Conservation (phyloP, 30 jellyfish, hydroid and myxozoan genomes). For the Pseudorhiza aurosa region DNA sequence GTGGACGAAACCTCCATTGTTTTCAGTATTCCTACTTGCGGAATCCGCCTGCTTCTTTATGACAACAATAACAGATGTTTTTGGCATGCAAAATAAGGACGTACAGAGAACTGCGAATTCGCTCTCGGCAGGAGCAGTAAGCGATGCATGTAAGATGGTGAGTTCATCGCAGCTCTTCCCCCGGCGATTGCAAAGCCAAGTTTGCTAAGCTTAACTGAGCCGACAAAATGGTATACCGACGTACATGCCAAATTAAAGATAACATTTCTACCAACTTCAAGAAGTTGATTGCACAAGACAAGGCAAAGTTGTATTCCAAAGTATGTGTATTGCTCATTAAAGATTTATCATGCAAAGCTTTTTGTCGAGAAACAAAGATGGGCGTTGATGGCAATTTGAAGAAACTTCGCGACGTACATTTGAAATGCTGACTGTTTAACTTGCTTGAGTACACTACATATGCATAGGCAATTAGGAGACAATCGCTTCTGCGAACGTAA, state of each 20-base stretch:
- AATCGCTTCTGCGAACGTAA: no score
- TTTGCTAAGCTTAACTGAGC: no score
- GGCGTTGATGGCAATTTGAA: neutral
- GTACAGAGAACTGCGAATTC: neutral
- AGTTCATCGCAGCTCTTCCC: neutral
- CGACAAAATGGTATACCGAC: constrained; percentile 4
- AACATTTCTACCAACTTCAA: neutral
- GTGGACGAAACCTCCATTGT: no score
- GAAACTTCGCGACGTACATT: neutral
- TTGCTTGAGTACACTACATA: no score
- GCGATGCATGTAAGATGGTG: neutral
- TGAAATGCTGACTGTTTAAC: neutral
- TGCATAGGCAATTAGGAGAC: no score
- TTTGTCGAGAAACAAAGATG: constrained; percentile 3
- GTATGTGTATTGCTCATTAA: constrained; percentile 31
- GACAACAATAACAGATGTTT: neutral
- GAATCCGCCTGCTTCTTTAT: neutral
- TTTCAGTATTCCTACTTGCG: no score
- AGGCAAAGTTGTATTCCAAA: constrained; percentile 4
- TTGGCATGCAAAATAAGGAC: neutral
- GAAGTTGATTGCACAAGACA: constrained; percentile 13
- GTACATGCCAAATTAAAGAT: constrained; percentile 6
- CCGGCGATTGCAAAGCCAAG: no score
- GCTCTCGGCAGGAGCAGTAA: neutral
- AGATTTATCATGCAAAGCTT: constrained; percentile 28